Base-by-base conservation (phyloP, 2,888 invertebrate genomes). In the Ormia ochracea region DNA sequence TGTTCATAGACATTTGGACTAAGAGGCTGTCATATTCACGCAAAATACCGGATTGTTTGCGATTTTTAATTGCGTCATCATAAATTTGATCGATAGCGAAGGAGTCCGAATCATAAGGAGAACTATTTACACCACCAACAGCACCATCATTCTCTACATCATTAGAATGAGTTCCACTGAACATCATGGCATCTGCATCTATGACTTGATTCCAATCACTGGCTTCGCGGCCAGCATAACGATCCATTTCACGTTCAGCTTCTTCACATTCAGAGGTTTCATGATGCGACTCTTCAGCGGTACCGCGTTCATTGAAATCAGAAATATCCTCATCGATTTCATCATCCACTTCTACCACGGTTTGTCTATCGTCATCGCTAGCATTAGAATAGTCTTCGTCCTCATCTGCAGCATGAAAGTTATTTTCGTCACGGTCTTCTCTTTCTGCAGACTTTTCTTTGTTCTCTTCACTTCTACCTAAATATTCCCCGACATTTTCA, bases 251-350 rank as follows among this genome's bases (percentile, higher is more conserved):
- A 2, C 87, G 84, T 43, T 89, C 89, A 2, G 87, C 89, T 78
- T 89, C 89, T 72, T 90, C 89, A 43, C 89, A 88, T 78, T 89
- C 89, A 1, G 88, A 89, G 1, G 87, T 88, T 26, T 89, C 89
- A 38, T 89, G 89, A 70, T 89, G 88, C 0, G 89, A 89, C 21
- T 89, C 89, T 73, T 89, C 89, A 1, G 88, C 86, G 0, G 87
- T 85, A 19, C 88, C 88, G 4, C 86, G 86, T 33, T 88, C 88
- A 43, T 88, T 88, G 52, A 87, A 86, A 52, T 90, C 89, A 17
- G 85, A 87, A 70, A 89, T 86, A 75, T 89, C 90, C 59, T 87
- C 88, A 65, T 89, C 90, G 73, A 89, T 84, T 65, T 88, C 89
- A 41, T 88, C 88, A 19, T 89, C 89, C 0, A 89, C 88, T 50